Evolutionary conservation across 2,797 vertebrate genomes (phyloP).

Genomic region (Halcyon leucocephala): DNA sequence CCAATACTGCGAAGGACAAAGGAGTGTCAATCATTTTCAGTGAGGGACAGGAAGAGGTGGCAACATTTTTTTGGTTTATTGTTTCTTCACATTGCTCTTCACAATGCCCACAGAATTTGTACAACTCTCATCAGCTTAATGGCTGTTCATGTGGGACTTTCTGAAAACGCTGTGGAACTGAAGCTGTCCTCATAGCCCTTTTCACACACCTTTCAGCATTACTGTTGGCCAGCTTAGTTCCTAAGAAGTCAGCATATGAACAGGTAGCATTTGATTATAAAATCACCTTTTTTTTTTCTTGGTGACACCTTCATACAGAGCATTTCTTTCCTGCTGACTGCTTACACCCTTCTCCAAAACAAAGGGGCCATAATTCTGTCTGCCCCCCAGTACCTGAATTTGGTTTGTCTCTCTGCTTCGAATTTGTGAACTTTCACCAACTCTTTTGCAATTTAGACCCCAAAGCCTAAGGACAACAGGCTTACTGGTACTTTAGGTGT

Average conservation of each 20-base stretch:
- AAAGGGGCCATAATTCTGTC: neutral
- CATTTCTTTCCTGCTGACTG: neutral
- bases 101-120: neutral
- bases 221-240: neutral
- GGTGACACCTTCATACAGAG: neutral
- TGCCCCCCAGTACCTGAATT: neutral
- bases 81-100: neutral
- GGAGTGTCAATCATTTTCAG: slow-evolving; percentile 5
- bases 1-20: slow-evolving; percentile 84
- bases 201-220: neutral
- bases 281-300: neutral
- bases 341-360: neutral
- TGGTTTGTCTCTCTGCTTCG: neutral
- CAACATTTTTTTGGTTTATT: neutral
- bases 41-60: neutral
- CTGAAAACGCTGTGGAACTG: neutral
- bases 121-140: neutral
- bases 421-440: neutral
- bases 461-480: neutral
- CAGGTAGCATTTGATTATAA: neutral
- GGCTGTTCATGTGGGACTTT: neutral
- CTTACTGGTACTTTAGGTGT: neutral
- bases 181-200: neutral
- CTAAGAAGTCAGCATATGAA: neutral
- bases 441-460: neutral